phyloP scores from a whole-genome alignment of 2,888 invertebrate species.

The Orchesella flavescens region DNA sequence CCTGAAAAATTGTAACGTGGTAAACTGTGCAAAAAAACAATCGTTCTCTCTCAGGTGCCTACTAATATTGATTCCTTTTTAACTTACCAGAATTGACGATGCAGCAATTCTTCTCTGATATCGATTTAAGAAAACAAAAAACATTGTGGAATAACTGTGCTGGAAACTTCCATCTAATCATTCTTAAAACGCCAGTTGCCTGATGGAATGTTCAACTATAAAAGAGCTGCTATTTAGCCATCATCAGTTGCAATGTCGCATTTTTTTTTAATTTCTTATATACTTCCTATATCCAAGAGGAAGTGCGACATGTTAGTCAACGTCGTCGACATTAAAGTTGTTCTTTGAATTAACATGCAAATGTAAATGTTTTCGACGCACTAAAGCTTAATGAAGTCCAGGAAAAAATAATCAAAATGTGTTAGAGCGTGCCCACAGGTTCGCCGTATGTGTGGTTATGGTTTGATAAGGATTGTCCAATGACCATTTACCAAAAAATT shows the following conservation, averaged over 20 bases:
- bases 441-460: too few species aligned
- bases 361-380: not conserved
- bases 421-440: too few species aligned
- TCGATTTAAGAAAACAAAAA: constrained; percentile 39
- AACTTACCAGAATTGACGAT: constrained; percentile 41
- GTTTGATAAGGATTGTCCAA: too few species aligned
- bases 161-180: not conserved
- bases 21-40: too few species aligned
- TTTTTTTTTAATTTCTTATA: not conserved
- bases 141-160: constrained; percentile 13
- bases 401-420: not conserved
- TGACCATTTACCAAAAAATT: too few species aligned
- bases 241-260: not conserved
- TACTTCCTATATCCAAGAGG: too few species aligned
- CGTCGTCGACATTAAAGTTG: too few species aligned
- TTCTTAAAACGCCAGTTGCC: too few species aligned
- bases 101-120: constrained; percentile 38
- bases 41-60: too few species aligned
- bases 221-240: not conserved
- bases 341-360: too few species aligned
- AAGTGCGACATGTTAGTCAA: too few species aligned
- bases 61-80: too few species aligned
- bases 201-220: not conserved
- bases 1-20: constrained; percentile 12
- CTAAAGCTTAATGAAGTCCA: not conserved